Base-by-base conservation (phyloP, 2,888 invertebrate species). In the Phalera bucephala region DNA sequence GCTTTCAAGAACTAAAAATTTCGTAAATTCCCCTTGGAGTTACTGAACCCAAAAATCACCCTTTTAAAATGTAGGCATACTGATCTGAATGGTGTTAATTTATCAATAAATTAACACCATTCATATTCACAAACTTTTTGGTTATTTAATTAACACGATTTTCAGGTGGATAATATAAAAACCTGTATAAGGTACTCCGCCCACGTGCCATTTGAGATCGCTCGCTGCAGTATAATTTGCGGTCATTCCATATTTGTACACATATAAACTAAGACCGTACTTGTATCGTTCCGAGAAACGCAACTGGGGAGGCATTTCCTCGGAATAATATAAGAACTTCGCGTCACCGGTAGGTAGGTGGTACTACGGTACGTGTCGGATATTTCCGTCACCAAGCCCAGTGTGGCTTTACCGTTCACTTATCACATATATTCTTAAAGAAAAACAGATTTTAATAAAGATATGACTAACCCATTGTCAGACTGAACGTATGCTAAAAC, bases 311-410 rank as follows among this genome's bases (percentile, higher is more conserved):
- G 44, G 43, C 52, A 60, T 71, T 68, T 68, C 50, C 62, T 55
- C 41, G 40, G 57, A 68, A 64, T 44, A n/a, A n/a, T n/a, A 46
- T 44, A 53, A 56, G 48, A 52, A 46, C 55, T 49, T 47, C 57
- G 53, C 63, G 55, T 61, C 64, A 58, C 40, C 40, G 32, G 51
- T 56, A 54, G 39, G 51, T 58, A 37, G 39, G 47, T 40, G 44
- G 44, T 58, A 52, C 53, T 50, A 52, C 53, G 40, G 43, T 63
- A 68, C 68, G 69, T 69, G 68, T 65, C 51, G 52, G 58, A 59
- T 79, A 74, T 78, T 74, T 73, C 66, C 40, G 65, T 72, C 64
- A 62, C 52, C 57, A 45, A 50, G 49, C 52, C 54, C 25, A 12
- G 12, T 2, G 25, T 25, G 25, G 8, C 1, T 12, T 13, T 25